Percentiles rank a stretch among this genome's conserved stretches.
Evolutionary conservation across 2,888 invertebrate genomes (phyloP).

Genomic region (Himalopsyche tibetana): DNA sequence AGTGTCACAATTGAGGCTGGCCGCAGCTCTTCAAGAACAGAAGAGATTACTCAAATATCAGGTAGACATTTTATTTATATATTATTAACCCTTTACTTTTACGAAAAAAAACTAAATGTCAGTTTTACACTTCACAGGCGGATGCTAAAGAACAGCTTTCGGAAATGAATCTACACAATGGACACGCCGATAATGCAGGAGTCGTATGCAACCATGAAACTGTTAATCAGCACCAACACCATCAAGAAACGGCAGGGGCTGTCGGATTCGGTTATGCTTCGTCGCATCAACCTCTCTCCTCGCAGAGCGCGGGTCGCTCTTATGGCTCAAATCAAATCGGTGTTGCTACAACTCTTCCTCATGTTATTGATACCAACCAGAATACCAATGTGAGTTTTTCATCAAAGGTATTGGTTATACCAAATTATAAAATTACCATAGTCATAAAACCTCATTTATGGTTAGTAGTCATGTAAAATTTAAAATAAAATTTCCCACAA

Average conservation of each 20-base stretch:
- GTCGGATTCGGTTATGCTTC: slow-evolving; percentile 69
- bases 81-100: too few species aligned
- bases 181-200: slow-evolving; percentile 48
- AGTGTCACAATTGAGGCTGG: slow-evolving; percentile 78
- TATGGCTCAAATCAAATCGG: slow-evolving; percentile 76
- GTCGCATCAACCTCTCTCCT: slow-evolving; percentile 68
- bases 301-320: slow-evolving; percentile 69
- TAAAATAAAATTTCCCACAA: too few species aligned
- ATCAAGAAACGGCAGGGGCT: slow-evolving; percentile 70
- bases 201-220: slow-evolving; percentile 71
- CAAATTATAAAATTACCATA: neutral
- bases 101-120: neutral
- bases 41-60: slow-evolving; percentile 75
- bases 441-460: too few species aligned
- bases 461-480: too few species aligned
- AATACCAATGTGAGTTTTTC: slow-evolving; percentile 53
- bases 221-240: slow-evolving; percentile 69
- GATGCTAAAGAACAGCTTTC: slow-evolving; percentile 76
- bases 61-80: slow-evolving; percentile 67
- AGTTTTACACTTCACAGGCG: slow-evolving; percentile 68
- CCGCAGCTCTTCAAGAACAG: slow-evolving; percentile 79
- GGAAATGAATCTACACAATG: slow-evolving; percentile 70
- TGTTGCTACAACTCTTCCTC: slow-evolving; percentile 75
- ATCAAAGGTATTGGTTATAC: neutral
- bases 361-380: slow-evolving; percentile 66